Conservation (phyloP, 2,113 vertebrate genomes). For the Anolis carolinensis region DNA sequence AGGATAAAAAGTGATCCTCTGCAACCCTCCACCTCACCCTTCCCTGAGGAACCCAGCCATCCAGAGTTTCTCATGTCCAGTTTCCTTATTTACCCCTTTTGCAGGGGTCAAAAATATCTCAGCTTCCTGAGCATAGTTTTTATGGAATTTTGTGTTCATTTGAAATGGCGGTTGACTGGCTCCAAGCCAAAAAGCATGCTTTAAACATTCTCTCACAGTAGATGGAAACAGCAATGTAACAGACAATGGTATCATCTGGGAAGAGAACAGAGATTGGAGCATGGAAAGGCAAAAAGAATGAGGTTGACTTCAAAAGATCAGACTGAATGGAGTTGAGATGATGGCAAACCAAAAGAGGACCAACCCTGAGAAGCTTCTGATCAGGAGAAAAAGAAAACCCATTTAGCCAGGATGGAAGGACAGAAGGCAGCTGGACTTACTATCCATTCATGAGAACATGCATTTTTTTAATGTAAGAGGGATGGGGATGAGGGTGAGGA, state of each 20-base stretch:
- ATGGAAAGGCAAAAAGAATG: neutral
- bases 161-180: slow-evolving; percentile 8
- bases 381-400: neutral
- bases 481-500: neutral
- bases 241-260: slow-evolving; percentile 1
- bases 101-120: neutral
- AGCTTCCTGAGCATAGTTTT: slow-evolving; percentile 18
- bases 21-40: neutral
- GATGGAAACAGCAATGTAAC: slow-evolving; percentile 8
- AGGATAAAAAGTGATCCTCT: neutral
- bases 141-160: neutral
- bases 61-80: neutral
- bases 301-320: neutral
- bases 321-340: neutral
- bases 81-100: neutral
- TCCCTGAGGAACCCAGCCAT: slow-evolving; percentile 13
- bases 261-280: neutral
- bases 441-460: neutral
- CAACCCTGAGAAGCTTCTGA: neutral
- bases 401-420: neutral
- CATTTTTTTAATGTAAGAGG: neutral
- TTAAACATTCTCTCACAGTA: neutral
- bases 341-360: neutral
- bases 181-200: slow-evolving; percentile 14
- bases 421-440: neutral